A percentile compares a stretch with the other conserved stretches of the same genome.
Conservation (phyloP, 2,888 invertebrate genomes). For the Noctua janthina region DNA sequence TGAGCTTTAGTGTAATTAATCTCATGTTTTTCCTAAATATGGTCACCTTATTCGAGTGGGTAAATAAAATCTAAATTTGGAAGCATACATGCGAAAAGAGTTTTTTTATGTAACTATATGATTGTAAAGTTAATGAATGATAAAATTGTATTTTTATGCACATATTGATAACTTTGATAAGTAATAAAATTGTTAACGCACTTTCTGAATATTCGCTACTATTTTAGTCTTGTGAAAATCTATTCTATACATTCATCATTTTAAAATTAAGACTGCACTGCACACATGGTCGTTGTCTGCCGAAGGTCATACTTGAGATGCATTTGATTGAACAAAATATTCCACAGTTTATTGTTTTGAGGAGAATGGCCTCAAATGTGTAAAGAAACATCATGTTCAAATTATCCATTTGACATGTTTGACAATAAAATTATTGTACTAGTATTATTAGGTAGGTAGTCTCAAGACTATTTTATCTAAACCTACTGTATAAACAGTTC, state of each 20-base stretch:
- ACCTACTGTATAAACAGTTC: constrained; percentile 81
- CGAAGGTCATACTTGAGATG: constrained; percentile 55
- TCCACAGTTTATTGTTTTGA: constrained; percentile 54
- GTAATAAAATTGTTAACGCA: constrained; percentile 71
- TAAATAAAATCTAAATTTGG: constrained; percentile 43
- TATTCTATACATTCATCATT: constrained; percentile 56
- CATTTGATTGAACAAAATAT: constrained; percentile 55
- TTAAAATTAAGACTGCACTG: constrained; percentile 39
- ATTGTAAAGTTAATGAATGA: constrained; percentile 59
- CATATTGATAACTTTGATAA: constrained; percentile 69
- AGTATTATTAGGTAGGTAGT: constrained; percentile 86
- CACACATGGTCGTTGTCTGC: constrained; percentile 35
- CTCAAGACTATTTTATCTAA: constrained; percentile 81
- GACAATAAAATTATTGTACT: constrained; percentile 88
- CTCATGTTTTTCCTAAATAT: constrained; percentile 10
- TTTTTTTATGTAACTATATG: constrained; percentile 29
- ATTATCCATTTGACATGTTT: constrained; percentile 85
- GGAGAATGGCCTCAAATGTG: constrained; percentile 50
- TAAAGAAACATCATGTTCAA: constrained; percentile 73
- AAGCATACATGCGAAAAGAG: constrained; percentile 41
- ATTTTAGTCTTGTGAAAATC: constrained; percentile 58
- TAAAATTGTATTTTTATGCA: constrained; percentile 77
- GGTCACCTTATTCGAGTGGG: constrained; percentile 39
- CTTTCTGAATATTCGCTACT: constrained; percentile 67
- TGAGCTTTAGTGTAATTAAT: constrained; percentile 21